These are phyloP conservation scores for Muscicapa striata DNA, from an alignment of 2,797 vertebrate species.

Conservation along the genomic window DNA sequence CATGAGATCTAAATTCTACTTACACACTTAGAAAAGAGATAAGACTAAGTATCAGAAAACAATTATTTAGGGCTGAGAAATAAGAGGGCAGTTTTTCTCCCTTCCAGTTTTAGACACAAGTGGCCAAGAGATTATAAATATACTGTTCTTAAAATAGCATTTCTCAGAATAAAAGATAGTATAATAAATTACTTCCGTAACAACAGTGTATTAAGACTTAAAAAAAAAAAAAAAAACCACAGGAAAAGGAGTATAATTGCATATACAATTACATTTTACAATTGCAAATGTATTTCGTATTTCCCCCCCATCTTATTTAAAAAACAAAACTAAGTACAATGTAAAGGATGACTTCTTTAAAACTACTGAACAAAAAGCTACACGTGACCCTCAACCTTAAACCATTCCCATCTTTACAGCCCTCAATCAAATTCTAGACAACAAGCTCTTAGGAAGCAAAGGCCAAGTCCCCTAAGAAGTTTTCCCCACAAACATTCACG, in stretches of 20 bases:
- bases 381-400: background rate
- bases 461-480: background rate
- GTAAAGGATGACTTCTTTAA: background rate
- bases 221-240: background rate
- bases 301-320: background rate
- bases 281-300: background rate
- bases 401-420: background rate
- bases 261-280: background rate
- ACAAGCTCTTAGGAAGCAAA: background rate
- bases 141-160: background rate
- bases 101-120: background rate
- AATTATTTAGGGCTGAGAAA: background rate
- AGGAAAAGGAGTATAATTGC: background rate
- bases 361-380: background rate
- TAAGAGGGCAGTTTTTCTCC: background rate
- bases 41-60: background rate
- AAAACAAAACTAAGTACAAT: background rate
- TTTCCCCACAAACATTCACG: background rate
- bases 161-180: background rate
- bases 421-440: background rate
- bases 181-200: background rate
- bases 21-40: background rate
- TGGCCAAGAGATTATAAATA: background rate
- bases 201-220: background rate
- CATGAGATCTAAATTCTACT: background rate